These are phyloP conservation scores for Serinus canaria DNA, from an alignment of 2,113 vertebrate genomes.

Conservation along the genomic window DNA sequence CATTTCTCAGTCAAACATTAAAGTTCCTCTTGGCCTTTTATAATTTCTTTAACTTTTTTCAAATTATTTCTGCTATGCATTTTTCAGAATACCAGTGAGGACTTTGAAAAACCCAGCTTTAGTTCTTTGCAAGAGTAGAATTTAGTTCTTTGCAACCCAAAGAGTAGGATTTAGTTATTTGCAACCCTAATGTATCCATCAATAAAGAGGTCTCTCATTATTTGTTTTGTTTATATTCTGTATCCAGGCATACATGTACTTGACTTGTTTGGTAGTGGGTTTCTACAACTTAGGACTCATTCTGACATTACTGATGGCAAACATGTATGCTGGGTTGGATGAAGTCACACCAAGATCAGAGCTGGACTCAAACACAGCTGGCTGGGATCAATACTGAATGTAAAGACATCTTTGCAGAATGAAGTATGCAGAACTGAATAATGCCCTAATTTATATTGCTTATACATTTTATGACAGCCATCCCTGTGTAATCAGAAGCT, in stretches of 20 bases:
- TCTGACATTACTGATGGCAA: background rate
- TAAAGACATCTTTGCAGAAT: background rate
- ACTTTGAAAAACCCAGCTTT: background rate
- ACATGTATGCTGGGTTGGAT: background rate
- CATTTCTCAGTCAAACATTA: background rate
- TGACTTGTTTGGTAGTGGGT: background rate
- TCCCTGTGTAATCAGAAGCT: background rate
- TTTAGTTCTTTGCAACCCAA: background rate
- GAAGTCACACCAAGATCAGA: background rate
- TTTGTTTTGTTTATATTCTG: background rate
- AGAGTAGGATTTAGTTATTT: too few relatives aligned
- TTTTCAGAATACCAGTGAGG: background rate
- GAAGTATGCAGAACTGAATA: background rate
- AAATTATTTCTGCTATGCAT: background rate
- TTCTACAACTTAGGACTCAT: background rate
- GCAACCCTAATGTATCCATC: background rate
- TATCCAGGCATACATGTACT: background rate
- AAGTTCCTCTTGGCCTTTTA: background rate
- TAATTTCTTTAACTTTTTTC: background rate
- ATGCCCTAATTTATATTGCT: background rate
- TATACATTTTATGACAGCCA: background rate
- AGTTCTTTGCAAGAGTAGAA: background rate
- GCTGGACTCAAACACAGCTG: background rate
- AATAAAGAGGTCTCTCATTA: background rate
- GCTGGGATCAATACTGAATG: background rate